These are phyloP conservation scores for Deroptyus accipitrinus DNA, from an alignment of 2,113 vertebrate species.

Conservation along the genomic window DNA sequence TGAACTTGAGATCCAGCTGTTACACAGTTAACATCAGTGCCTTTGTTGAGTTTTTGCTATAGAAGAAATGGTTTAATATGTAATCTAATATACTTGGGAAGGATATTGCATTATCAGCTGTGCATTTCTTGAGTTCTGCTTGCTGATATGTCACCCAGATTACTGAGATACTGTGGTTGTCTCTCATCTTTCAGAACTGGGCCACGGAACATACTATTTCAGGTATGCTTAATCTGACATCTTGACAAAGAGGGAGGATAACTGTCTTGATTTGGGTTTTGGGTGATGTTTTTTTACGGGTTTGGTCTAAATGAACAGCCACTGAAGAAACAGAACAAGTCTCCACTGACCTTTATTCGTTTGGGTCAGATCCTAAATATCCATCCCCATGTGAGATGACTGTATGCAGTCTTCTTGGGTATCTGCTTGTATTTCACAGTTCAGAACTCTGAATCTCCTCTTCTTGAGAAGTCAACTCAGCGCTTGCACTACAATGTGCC, in stretches of 20 bases:
- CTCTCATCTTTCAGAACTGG: not conserved
- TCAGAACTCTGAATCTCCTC: not conserved
- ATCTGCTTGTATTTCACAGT: not conserved
- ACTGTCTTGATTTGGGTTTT: not conserved
- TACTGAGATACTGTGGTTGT: not conserved
- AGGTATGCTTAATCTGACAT: not conserved
- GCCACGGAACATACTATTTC: not conserved
- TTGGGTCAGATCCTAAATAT: not conserved
- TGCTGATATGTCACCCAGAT: not conserved
- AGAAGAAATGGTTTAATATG: not conserved
- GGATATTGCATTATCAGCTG: not conserved
- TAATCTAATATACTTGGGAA: not conserved
- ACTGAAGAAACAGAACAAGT: not conserved
- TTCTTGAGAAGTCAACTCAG: not conserved
- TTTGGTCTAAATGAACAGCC: not conserved
- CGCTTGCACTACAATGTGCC: not conserved
- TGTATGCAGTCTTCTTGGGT: not conserved
- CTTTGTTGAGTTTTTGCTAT: not conserved
- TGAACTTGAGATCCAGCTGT: not conserved
- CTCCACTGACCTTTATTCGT: not conserved
- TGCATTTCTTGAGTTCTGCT: conserved; percentile 3
- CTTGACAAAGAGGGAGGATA: not conserved
- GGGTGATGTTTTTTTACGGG: not conserved
- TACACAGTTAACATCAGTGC: not conserved
- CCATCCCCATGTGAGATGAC: not conserved